phyloP scores from a whole-genome alignment of 2,113 vertebrate species.

The Thryonomys swinderianus region DNA sequence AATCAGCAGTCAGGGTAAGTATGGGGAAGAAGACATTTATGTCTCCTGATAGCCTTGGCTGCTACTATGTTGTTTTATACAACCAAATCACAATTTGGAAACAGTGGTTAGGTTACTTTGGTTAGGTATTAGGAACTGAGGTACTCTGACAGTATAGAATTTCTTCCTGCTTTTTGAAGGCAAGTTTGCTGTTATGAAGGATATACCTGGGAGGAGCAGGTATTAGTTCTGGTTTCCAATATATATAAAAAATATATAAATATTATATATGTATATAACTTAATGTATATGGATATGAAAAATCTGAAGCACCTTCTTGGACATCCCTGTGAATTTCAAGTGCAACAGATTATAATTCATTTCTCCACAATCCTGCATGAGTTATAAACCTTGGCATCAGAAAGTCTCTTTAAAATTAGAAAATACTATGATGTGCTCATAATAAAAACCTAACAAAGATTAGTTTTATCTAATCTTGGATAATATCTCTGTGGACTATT shows the following conservation, averaged over 20 bases:
- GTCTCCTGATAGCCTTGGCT: neutral
- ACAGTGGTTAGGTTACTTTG: neutral
- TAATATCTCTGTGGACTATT: neutral
- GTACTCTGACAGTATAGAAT: neutral
- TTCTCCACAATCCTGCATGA: neutral
- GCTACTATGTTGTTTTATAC: neutral
- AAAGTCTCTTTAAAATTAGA: slow-evolving; percentile 1
- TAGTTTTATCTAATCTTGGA: slow-evolving; percentile 4
- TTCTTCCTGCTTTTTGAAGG: neutral
- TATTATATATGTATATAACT: neutral
- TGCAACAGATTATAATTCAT: neutral
- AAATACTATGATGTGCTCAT: neutral
- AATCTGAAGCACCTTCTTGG: neutral
- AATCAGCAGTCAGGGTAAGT: neutral
- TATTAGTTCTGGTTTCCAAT: neutral
- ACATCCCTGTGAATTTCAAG: neutral
- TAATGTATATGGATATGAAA: neutral
- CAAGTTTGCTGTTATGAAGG: neutral
- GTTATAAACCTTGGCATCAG: neutral
- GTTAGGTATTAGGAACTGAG: neutral
- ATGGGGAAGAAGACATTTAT: neutral
- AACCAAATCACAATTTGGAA: neutral
- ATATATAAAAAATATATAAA: too few species aligned
- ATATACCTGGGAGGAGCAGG: neutral
- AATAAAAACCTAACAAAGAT: neutral